Conservation (phyloP, 2,113 vertebrate genomes). For the Caranx ignobilis region DNA sequence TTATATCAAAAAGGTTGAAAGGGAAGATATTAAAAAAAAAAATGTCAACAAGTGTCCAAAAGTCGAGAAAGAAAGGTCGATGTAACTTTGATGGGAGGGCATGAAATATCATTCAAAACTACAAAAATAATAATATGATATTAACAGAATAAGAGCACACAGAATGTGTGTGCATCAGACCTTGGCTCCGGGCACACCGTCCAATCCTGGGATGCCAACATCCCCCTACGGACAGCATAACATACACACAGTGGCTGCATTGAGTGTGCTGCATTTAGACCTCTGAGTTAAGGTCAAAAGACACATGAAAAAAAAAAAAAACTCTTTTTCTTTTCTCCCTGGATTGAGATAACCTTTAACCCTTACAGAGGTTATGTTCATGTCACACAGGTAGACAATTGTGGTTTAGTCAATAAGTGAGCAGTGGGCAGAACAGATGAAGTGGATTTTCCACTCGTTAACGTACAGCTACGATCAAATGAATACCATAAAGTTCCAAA, state of each 20-base stretch:
- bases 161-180: constrained; percentile 81
- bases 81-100: not conserved
- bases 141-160: constrained; percentile 47
- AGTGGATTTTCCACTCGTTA: not conserved
- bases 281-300: constrained; percentile 35
- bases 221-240: constrained; percentile 89
- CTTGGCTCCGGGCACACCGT: constrained; percentile 91
- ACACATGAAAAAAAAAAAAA: constrained; percentile 20
- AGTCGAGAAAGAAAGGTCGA: not conserved
- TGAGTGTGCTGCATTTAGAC: constrained; percentile 47
- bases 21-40: not conserved
- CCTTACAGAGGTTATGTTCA: constrained; percentile 5
- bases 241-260: constrained; percentile 68
- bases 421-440: not conserved
- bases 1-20: not conserved
- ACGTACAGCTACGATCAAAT: not conserved
- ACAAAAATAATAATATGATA: not conserved
- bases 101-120: constrained; percentile 1
- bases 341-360: constrained; percentile 45
- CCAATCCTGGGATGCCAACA: constrained; percentile 89
- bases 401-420: not conserved
- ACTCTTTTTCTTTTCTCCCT: not conserved
- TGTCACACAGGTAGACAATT: constrained; percentile 30
- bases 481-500: constrained; percentile 18
- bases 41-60: not conserved